Evolutionary conservation across 2,113 vertebrate genomes (phyloP).

Genomic region (Ranitomeya variabilis): DNA sequence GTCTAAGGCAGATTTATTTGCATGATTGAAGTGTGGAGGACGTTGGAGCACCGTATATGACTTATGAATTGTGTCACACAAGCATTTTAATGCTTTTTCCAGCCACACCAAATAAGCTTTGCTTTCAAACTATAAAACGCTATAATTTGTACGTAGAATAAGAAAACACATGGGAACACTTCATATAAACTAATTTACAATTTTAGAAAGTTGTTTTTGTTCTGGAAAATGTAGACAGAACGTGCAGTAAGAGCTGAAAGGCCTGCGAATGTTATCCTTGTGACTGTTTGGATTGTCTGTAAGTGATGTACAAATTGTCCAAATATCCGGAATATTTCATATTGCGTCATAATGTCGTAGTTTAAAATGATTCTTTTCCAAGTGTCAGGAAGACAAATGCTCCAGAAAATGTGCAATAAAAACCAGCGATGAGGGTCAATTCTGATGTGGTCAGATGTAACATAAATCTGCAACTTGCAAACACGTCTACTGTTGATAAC

Average conservation of each 20-base stretch:
- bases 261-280: background rate
- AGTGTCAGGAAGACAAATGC: background rate
- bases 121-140: background rate
- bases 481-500: too few relatives aligned
- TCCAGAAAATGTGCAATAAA: background rate
- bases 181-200: background rate
- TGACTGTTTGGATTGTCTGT: background rate
- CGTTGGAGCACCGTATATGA: background rate
- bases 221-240: background rate
- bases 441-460: background rate
- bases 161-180: background rate
- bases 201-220: background rate
- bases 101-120: background rate
- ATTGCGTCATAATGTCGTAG: background rate
- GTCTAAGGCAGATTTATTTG: background rate
- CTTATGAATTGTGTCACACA: conserved; percentile 6
- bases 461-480: background rate
- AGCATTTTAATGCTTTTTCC: conserved; percentile 8
- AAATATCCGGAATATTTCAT: background rate
- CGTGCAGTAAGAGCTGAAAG: background rate
- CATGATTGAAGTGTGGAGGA: background rate
- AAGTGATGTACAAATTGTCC: background rate
- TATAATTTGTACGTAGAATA: background rate
- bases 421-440: background rate
- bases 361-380: background rate